Percentiles rank a stretch among this genome's conserved stretches.
Conservation (phyloP, 2,797 vertebrate species). For the Pseudotriccus pelzelni region DNA sequence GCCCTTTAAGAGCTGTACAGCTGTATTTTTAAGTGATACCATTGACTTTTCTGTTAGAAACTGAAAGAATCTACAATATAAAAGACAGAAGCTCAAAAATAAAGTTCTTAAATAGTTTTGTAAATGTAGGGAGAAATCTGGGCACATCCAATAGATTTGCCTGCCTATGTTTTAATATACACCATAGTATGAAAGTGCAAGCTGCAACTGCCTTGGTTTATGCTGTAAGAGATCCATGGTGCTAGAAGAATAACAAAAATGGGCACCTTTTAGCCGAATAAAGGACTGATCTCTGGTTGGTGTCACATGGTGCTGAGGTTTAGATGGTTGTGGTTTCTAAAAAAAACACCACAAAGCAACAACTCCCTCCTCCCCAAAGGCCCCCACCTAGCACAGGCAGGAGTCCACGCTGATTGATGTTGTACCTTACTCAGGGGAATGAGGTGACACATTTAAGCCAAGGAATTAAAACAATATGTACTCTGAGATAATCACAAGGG, state of each 20-base stretch:
- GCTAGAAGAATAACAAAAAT: neutral
- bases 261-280: neutral
- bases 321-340: neutral
- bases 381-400: neutral
- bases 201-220: neutral
- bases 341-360: accelerated
- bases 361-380: accelerated
- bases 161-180: neutral
- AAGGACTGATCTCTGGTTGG: neutral
- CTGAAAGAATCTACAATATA: neutral
- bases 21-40: neutral
- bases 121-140: neutral
- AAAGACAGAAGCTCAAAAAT: neutral
- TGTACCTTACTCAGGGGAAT: neutral
- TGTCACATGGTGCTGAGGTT: neutral
- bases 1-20: neutral
- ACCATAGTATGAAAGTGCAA: neutral
- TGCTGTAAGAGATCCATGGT: neutral
- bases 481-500: neutral
- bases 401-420: neutral
- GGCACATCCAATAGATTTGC: neutral
- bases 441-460: neutral
- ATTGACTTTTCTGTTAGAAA: neutral
- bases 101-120: neutral
- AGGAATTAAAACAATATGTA: neutral